Evolutionary conservation across 2,797 vertebrate species (phyloP).

Genomic region (Tapera naevia): DNA sequence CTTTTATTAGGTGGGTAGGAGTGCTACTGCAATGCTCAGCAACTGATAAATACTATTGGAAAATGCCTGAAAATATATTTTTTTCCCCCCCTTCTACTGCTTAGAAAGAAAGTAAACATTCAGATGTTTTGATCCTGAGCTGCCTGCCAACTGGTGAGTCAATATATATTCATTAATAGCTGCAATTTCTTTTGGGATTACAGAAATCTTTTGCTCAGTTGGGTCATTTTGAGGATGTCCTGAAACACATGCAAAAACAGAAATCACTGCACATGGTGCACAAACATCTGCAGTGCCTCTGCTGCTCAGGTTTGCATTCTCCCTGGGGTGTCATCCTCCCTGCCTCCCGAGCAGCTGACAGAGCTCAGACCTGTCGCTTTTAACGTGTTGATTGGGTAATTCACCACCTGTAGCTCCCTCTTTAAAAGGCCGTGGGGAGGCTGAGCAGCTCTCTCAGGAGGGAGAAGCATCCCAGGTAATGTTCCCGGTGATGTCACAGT

Average conservation of each 20-base stretch:
- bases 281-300: rapidly evolving
- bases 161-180: not conserved
- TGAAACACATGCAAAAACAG: not conserved
- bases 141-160: not conserved
- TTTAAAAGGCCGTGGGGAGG: not conserved
- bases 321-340: not conserved
- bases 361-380: not conserved
- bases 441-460: not conserved
- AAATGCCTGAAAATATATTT: not conserved
- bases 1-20: not conserved
- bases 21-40: not conserved
- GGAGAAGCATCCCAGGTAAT: not conserved
- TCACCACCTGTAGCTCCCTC: constrained; percentile 11
- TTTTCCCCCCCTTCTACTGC: not conserved
- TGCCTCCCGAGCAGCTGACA: not conserved
- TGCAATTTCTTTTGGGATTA: not conserved
- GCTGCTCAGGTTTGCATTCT: not conserved
- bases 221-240: not conserved
- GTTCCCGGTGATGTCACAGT: constrained; percentile 49
- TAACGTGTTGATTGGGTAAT: not conserved
- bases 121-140: not conserved
- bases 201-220: not conserved
- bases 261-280: no score
- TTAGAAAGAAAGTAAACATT: not conserved
- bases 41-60: not conserved